phyloP scores from a whole-genome alignment of 2,113 vertebrate species.

The Percopsis transmontana region DNA sequence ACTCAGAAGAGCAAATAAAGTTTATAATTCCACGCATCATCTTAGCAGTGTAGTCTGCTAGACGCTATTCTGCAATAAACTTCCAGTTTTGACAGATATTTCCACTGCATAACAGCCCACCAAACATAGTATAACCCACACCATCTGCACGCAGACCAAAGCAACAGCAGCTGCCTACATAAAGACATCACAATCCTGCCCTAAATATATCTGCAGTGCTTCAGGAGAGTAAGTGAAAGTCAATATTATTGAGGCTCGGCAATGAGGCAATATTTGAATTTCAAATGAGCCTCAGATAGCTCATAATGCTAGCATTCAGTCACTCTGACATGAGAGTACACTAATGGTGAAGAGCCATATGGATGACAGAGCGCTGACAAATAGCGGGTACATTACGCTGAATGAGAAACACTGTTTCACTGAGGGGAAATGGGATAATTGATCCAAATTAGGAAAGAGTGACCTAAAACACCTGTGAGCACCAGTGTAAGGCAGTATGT shows the following conservation, averaged over 20 bases:
- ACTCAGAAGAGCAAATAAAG: too few relatives aligned
- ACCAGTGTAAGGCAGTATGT: conserved; percentile 39
- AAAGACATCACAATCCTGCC: conserved; percentile 23
- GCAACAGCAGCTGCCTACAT: conserved; percentile 4
- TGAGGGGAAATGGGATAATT: conserved; percentile 74
- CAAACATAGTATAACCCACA: neutral
- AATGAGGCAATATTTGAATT: conserved; percentile 74
- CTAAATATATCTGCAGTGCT: conserved; percentile 47
- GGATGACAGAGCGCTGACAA: conserved; percentile 66
- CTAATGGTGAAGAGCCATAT: conserved; percentile 27
- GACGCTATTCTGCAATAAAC: too few relatives aligned
- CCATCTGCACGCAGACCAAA: conserved; percentile 3
- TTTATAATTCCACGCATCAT: too few relatives aligned
- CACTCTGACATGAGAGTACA: conserved; percentile 51
- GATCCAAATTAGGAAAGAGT: conserved; percentile 72
- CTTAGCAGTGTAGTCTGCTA: neutral
- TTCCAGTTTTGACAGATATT: neutral
- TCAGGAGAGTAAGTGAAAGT: conserved; percentile 55
- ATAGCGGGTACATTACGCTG: conserved; percentile 56
- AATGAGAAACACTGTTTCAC: conserved; percentile 69
- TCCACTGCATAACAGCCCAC: neutral
- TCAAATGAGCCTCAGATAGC: conserved; percentile 60
- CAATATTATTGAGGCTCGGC: conserved; percentile 62
- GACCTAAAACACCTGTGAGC: conserved; percentile 55
- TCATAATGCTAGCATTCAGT: conserved; percentile 71